Evolutionary conservation across 2,888 invertebrate species (phyloP).

Genomic region (Apoderus coryli): DNA sequence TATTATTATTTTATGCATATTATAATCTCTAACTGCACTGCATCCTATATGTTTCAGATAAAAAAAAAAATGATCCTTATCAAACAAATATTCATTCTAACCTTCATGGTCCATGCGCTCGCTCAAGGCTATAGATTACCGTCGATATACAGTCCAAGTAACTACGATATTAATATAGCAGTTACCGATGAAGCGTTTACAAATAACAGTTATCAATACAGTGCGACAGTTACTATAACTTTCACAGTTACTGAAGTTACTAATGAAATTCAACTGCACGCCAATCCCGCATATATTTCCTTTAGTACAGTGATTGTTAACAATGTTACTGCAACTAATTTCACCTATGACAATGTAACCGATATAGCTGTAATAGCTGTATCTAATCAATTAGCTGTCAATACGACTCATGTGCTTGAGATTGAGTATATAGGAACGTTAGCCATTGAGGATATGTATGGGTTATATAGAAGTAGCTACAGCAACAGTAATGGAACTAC

Average conservation of each 20-base stretch:
- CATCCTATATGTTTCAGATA: too few species aligned
- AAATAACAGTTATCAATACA: conserved; percentile 9
- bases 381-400: too few species aligned
- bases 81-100: too few species aligned
- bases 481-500: conserved; percentile 8
- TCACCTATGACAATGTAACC: conserved; percentile 9
- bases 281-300: conserved; percentile 13
- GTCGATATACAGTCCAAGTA: conserved; percentile 10
- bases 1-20: too few species aligned
- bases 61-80: too few species aligned
- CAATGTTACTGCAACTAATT: too few species aligned
- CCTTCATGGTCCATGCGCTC: too few species aligned
- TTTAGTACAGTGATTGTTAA: conserved; percentile 10
- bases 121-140: conserved; percentile 16
- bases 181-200: conserved; percentile 12
- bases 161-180: conserved; percentile 13
- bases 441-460: conserved; percentile 17
- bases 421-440: too few species aligned
- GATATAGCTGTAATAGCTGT: conserved; percentile 12
- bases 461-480: conserved; percentile 20
- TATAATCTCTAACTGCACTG: too few species aligned
- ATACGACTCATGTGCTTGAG: too few species aligned
- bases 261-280: conserved; percentile 13
- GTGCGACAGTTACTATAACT: conserved; percentile 12
- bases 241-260: conserved; percentile 6